phyloP scores from a whole-genome alignment of 2,113 vertebrate species.

The Martes martes region DNA sequence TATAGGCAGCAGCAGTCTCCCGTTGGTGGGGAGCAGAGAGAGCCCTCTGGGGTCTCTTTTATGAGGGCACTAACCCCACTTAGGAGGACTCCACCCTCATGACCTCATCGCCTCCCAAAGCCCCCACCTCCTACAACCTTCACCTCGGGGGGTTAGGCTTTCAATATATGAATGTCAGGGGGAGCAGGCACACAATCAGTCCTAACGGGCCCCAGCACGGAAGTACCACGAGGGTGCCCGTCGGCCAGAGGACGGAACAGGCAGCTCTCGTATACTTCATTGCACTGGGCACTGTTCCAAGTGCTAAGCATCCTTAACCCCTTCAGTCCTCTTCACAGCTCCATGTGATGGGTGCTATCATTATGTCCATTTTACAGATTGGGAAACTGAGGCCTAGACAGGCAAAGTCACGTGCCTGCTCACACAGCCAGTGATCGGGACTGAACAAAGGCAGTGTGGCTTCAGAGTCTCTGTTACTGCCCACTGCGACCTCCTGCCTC shows the following conservation, averaged over 20 bases:
- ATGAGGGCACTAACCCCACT: neutral
- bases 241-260: neutral
- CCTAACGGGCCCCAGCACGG: neutral
- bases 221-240: rapidly evolving
- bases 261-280: neutral
- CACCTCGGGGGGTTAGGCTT: neutral
- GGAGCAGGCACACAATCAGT: no score
- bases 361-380: neutral
- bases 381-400: neutral
- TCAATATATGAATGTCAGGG: neutral
- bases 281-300: neutral
- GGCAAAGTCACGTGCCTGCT: neutral
- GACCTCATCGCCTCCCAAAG: neutral
- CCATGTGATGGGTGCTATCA: neutral
- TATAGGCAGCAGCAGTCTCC: neutral
- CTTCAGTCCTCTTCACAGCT: neutral
- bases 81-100: neutral
- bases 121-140: neutral
- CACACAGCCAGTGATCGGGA: neutral
- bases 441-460: neutral
- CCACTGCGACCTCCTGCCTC: neutral
- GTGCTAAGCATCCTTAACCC: neutral
- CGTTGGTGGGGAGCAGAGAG: neutral
- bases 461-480: neutral
- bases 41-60: neutral